phyloP scores from a whole-genome alignment of 2,113 vertebrate genomes.

The Nibea coibor region DNA sequence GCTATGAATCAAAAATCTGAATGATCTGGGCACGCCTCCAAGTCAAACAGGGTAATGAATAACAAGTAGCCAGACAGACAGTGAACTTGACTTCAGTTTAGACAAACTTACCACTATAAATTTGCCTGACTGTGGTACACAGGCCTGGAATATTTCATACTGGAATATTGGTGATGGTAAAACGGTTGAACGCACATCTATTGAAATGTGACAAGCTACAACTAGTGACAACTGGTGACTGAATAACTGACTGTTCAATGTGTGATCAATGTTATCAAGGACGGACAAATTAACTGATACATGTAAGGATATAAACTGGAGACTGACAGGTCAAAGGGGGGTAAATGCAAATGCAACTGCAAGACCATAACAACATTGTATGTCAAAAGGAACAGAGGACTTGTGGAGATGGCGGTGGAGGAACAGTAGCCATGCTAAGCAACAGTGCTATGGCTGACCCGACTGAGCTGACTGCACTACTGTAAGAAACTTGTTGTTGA shows the following conservation, averaged over 20 bases:
- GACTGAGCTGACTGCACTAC: neutral
- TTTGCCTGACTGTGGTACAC: neutral
- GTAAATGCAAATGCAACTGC: neutral
- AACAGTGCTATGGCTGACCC: neutral
- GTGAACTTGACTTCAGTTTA: constrained; percentile 48
- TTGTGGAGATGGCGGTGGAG: no score
- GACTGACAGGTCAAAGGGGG: neutral
- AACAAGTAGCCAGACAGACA: constrained; percentile 47
- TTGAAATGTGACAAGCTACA: neutral
- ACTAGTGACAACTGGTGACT: neutral
- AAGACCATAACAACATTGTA: neutral
- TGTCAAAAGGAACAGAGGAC: neutral
- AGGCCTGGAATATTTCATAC: constrained; percentile 17
- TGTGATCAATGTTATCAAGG: neutral
- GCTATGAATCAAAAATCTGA: constrained; percentile 64
- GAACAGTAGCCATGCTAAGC: neutral
- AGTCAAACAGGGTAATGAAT: constrained; percentile 70
- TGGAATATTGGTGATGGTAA: neutral
- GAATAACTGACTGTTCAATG: no score
- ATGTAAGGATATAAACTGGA: neutral
- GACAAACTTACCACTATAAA: constrained; percentile 39
- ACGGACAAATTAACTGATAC: neutral
- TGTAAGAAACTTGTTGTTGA: neutral
- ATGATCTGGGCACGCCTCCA: constrained; percentile 68
- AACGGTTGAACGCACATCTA: neutral